A percentile compares a stretch with the other conserved stretches of the same genome.
Conservation (phyloP, 1,140 invertebrate genomes). For the Bombus turneri region DNA sequence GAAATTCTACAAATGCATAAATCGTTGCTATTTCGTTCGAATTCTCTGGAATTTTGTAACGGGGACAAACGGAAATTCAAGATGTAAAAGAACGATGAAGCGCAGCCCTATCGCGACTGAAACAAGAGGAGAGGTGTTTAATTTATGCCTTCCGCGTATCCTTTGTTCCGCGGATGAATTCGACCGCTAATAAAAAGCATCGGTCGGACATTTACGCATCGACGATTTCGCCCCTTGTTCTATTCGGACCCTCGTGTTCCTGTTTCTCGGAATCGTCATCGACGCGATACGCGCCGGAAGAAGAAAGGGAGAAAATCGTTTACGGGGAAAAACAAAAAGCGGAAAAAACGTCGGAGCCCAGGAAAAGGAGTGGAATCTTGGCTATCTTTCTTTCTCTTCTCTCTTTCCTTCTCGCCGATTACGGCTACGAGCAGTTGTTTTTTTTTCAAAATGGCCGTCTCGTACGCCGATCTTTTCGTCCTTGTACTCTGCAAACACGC, state of each 20-base stretch:
- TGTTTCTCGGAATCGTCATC: conserved; percentile 43
- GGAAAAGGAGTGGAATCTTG: not conserved
- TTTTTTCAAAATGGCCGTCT: not conserved
- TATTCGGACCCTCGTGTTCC: not conserved
- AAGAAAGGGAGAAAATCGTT: conserved; percentile 4
- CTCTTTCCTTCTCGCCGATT: not conserved
- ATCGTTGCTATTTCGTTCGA: not conserved
- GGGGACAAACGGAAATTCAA: not conserved
- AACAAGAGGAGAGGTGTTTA: not conserved
- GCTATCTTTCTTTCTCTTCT: not conserved
- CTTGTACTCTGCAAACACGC: not conserved
- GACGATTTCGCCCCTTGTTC: conserved; percentile 36
- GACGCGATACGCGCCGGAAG: not conserved
- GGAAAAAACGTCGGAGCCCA: not conserved
- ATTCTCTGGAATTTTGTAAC: not conserved
- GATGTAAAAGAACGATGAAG: not conserved
- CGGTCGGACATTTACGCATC: conserved; percentile 12
- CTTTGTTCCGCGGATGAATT: conserved; percentile 25
- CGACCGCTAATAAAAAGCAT: conserved; percentile 35
- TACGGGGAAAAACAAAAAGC: not conserved
- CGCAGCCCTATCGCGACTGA: too few species aligned
- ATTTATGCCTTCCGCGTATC: conserved; percentile 19
- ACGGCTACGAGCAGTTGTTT: not conserved
- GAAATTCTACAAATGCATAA: not conserved
- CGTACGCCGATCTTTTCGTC: not conserved